These are phyloP conservation scores for Chaitophorus viminalis DNA, from an alignment of 2,888 invertebrate genomes.

Conservation along the genomic window DNA sequence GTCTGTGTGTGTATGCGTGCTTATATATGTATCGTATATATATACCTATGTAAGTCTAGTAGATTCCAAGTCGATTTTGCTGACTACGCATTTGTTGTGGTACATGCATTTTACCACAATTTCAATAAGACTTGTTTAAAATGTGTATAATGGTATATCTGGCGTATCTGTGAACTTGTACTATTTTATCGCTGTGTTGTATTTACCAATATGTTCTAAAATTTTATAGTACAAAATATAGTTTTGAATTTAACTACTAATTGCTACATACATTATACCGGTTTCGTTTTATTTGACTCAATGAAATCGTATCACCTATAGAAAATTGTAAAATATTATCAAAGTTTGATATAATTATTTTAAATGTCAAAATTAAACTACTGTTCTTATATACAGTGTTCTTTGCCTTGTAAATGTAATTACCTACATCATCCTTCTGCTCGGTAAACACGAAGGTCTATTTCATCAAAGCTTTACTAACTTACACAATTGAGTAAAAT, in stretches of 20 bases:
- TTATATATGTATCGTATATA: not conserved
- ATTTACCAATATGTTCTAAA: not conserved
- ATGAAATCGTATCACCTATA: too few relatives aligned
- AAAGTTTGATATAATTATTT: not conserved
- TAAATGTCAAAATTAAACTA: not conserved
- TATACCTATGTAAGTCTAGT: not conserved
- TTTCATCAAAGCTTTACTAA: not conserved
- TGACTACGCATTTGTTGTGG: not conserved
- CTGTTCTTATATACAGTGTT: not conserved
- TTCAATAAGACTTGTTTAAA: not conserved
- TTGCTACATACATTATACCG: too few relatives aligned
- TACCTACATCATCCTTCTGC: constrained; percentile 39
- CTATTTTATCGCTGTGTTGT: not conserved
- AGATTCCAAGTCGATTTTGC: not conserved
- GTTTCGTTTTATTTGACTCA: too few relatives aligned
- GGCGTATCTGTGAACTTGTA: not conserved
- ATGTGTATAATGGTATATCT: not conserved
- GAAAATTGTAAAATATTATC: not conserved
- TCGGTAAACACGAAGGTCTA: constrained; percentile 19
- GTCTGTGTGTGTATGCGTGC: too few relatives aligned
- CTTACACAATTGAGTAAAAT: constrained; percentile 14
- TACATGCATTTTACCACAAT: not conserved
- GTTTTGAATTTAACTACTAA: too few relatives aligned
- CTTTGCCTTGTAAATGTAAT: constrained; percentile 1
- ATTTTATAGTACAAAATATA: not conserved